Evolutionary conservation across 1,140 invertebrate species (phyloP).

Genomic region (Microplitis demolitor): DNA sequence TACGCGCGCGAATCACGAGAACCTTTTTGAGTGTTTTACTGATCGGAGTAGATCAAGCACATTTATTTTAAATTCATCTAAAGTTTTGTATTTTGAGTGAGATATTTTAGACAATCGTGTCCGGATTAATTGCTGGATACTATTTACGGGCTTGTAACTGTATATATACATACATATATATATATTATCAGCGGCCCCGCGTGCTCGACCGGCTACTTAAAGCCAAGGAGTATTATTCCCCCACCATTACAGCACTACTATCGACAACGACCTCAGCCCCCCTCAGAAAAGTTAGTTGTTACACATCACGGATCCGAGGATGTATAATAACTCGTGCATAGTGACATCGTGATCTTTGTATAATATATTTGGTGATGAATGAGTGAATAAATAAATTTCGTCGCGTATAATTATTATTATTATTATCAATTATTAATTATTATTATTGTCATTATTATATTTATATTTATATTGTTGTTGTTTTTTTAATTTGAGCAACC

Average conservation of each 20-base stretch:
- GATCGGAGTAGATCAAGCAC: too few relatives aligned
- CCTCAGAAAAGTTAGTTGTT: neutral
- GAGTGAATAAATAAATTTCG: neutral
- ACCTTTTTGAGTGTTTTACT: too few relatives aligned
- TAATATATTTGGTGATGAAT: slow-evolving; percentile 2
- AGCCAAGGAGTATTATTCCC: neutral
- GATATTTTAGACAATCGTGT: neutral
- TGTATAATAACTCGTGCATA: slow-evolving; percentile 16
- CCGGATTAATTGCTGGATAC: too few relatives aligned
- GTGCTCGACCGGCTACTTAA: slow-evolving; percentile 2
- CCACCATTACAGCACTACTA: neutral
- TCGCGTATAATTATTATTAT: too few relatives aligned
- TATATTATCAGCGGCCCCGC: neutral
- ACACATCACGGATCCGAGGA: slow-evolving; percentile 11
- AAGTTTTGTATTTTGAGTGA: neutral
- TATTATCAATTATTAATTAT: too few relatives aligned
- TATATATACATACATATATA: too few relatives aligned
- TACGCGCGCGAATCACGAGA: too few relatives aligned
- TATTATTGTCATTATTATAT: too few relatives aligned
- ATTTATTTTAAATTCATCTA: neutral
- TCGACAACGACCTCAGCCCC: neutral
- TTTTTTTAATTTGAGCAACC: too few relatives aligned
- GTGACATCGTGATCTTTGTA: slow-evolving; percentile 24
- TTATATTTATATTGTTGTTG: too few relatives aligned
- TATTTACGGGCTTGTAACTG: too few relatives aligned